These are phyloP conservation scores for Cichladusa arquata DNA, from an alignment of 2,113 vertebrate species.

Conservation along the genomic window DNA sequence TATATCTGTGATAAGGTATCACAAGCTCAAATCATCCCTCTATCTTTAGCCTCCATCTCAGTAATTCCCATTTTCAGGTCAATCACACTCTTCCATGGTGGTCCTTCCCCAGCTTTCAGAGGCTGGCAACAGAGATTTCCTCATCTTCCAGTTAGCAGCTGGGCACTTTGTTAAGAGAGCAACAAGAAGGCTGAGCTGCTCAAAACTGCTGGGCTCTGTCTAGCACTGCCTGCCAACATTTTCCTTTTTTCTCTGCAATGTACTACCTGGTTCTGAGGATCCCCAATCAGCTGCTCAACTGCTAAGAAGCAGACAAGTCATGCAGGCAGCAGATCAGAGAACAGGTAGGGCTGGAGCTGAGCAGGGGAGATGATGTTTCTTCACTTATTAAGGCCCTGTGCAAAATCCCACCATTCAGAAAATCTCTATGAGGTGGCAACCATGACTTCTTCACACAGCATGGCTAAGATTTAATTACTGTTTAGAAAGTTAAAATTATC, in stretches of 20 bases:
- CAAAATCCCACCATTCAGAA: neutral
- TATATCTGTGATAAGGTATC: neutral
- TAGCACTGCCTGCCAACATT: neutral
- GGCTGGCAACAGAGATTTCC: neutral
- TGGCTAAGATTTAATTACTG: neutral
- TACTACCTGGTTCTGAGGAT: neutral
- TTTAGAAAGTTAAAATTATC: neutral
- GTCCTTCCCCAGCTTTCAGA: neutral
- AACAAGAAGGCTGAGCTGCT: neutral
- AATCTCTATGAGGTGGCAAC: neutral
- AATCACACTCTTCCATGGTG: neutral
- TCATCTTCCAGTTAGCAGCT: neutral
- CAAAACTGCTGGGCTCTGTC: neutral
- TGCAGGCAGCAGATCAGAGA: neutral
- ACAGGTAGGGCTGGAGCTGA: neutral
- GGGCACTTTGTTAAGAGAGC: neutral
- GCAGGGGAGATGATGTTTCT: neutral
- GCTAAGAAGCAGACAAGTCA: neutral
- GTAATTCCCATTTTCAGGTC: neutral
- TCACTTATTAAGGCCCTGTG: neutral
- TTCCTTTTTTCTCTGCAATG: neutral
- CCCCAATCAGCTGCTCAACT: neutral
- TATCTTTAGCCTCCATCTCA: neutral
- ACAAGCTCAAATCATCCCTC: neutral
- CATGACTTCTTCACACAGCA: neutral